phyloP scores from a whole-genome alignment of 2,797 vertebrate species.

The Rallus crepitans region DNA sequence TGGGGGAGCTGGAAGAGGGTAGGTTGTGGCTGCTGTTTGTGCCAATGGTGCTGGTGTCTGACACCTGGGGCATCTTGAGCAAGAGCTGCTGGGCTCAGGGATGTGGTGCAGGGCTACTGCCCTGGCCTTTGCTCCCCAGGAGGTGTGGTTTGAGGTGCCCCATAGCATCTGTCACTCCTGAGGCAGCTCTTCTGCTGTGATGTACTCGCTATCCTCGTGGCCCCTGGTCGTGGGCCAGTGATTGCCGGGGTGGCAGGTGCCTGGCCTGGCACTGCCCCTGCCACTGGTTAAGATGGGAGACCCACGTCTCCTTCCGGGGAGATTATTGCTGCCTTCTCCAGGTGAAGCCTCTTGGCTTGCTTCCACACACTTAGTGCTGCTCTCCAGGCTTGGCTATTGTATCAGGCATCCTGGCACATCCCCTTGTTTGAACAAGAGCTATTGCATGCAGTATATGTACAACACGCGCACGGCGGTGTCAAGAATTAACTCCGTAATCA shows the following conservation, averaged over 20 bases:
- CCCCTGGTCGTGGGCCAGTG: neutral
- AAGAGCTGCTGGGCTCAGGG: neutral
- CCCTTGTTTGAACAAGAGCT: neutral
- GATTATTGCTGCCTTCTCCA: neutral
- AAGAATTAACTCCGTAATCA: conserved; percentile 22
- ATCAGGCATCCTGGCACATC: neutral
- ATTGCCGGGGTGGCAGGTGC: accelerated
- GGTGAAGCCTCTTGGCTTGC: neutral
- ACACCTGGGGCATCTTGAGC: neutral
- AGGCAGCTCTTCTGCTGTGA: neutral
- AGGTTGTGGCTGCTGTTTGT: neutral
- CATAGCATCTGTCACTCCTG: neutral
- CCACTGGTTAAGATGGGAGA: accelerated
- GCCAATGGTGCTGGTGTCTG: neutral
- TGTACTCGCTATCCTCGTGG: accelerated
- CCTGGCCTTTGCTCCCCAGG: neutral
- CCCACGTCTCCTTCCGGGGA: accelerated
- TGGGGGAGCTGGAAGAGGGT: neutral
- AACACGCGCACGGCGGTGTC: neutral
- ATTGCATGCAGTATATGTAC: neutral
- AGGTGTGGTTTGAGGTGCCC: neutral
- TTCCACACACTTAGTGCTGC: neutral
- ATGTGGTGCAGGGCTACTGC: neutral
- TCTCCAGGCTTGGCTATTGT: neutral
- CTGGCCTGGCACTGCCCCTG: accelerated